Conservation (phyloP, 2,888 invertebrate species). For the Steinernema scapterisci region DNA sequence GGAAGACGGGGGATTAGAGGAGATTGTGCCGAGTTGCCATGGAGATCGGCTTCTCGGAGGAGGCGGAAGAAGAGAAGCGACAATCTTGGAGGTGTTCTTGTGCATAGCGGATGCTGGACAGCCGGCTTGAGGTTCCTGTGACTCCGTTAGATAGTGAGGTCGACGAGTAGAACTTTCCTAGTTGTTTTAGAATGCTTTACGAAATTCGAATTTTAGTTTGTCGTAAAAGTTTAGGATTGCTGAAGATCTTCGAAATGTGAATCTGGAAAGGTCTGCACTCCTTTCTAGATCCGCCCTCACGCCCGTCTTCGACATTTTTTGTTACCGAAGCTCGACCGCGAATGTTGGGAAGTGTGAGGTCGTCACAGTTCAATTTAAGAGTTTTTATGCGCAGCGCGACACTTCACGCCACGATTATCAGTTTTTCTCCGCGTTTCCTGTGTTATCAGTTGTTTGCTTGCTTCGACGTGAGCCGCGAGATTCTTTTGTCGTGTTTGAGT, state of each 20-base stretch:
- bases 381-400: too few species aligned
- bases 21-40: neutral
- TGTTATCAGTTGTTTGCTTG: too few species aligned
- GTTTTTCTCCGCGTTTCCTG: too few species aligned
- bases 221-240: slow-evolving; percentile 8
- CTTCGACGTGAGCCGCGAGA: too few species aligned
- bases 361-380: too few species aligned
- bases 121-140: neutral
- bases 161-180: neutral
- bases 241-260: neutral
- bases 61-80: neutral
- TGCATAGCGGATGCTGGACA: neutral
- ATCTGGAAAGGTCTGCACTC: too few species aligned
- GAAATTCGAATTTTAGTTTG: slow-evolving; percentile 12
- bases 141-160: neutral
- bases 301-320: too few species aligned
- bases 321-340: too few species aligned
- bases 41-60: neutral
- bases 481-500: too few species aligned
- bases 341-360: too few species aligned
- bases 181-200: neutral
- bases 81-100: neutral
- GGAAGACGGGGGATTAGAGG: neutral
- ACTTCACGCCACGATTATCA: too few species aligned
- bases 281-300: too few species aligned